Base-by-base conservation (phyloP, 1,140 invertebrate species). In the Caenorhabditis latens region DNA sequence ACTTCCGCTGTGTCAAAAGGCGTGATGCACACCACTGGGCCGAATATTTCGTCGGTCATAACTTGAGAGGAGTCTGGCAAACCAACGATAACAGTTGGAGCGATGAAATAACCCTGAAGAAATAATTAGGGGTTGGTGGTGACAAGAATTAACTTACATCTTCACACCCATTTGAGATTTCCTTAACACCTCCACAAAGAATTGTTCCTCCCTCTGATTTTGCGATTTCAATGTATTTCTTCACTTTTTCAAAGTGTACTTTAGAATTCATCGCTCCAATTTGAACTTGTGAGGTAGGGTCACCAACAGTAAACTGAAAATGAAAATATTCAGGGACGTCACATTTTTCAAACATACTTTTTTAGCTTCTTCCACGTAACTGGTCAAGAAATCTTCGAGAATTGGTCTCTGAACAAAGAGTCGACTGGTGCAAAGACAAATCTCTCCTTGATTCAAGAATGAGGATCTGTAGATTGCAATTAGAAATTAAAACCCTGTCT, bases 21-120 rank as follows among this genome's bases (percentile, higher is more conserved):
- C 0, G 93, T 90, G 63, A 95, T 88, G 89, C 94, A 94, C 19
- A 94, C 94, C 6, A 95, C 94, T 0, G 94, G 95, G 0, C 94
- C 94, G 91, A 95, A 95, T 43, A 95, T 95, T 90, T 95, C 94
- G 87, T 95, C 94, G 65, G 93, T 93, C 93, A 95, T 94, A 57
- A 93, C 92, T n/a, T 92, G 90, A 9, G 93, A 93, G 7, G 91
- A 86, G 87, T 94, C 94, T 16, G 89, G 65, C 2, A 94, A 89
- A 75, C 93, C 93, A 16, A 93, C 93, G 9, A 95, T 93, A 0
- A 95, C 91, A 0, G 94, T 94, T n/a, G 94, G 94, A 9, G 90
- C 87, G 87, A 94, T 91, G 88, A 93, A 95, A 89, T 94, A 94
- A 8, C 95, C 94, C 89, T 89, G 53, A 50, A 89, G 87, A 57